Base-by-base conservation (phyloP, 30 jellyfish, hydroid and myxozoan genomes). In the Catostylus mosaicus region DNA sequence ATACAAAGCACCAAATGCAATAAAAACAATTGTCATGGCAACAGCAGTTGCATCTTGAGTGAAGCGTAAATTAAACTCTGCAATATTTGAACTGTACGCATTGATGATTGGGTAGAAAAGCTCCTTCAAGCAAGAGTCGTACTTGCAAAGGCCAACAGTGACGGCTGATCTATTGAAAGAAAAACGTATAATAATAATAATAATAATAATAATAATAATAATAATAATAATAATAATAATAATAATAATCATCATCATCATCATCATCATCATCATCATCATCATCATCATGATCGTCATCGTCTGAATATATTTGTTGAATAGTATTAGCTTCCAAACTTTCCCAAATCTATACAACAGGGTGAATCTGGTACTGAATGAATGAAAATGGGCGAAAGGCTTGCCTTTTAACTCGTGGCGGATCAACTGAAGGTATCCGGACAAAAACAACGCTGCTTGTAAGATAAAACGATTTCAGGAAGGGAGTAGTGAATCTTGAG, bases 41-140 rank as follows among this genome's bases (percentile, higher is more conserved):
- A 82, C 45, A 10, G 86, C 92, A 30, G 92, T 70, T n/a, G 92
- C 85, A 29, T 59, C 73, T 73, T 82, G 84, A 23, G 85, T 82
- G 11, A 57, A 34, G 23, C 23, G 47, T 3, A 70, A 75, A 37
- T 29, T 57, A 31, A 50, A 51, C 26, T 57, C 77, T 20, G 63
- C 83, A 30, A 82, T 57, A 64, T 61, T 32, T 48, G 80, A 23
- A 31, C 85, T 56, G 74, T 82, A 82, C 0, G 66, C 45, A 46
- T 82, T 59, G 27, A 19, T 82, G 14, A 82, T 30, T 68, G 92
- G 92, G 75, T 82, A 82, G 31, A 82, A 82, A 69, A 82, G 76
- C 80, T 82, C 86, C 62, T 60, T 20, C 38, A 70, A 29, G 80
- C 92, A 82, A 9, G 92, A 46, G 76, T 82, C 92, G 34, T 69